phyloP scores from a whole-genome alignment of 1,140 invertebrate genomes.

The Hormaphis cornu region DNA sequence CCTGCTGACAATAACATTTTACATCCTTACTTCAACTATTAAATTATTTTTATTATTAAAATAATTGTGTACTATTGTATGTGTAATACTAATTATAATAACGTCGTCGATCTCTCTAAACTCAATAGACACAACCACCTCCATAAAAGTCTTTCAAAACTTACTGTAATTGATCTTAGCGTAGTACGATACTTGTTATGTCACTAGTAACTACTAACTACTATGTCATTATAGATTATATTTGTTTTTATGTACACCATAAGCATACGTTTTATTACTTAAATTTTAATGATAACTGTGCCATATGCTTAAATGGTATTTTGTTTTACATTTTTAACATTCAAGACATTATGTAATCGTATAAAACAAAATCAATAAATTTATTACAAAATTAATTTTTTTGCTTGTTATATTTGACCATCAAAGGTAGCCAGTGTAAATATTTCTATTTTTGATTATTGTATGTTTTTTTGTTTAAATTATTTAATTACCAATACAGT shows the following conservation, averaged over 20 bases:
- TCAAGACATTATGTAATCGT: neutral
- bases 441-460: no score
- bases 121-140: constrained; percentile 22
- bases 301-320: constrained; percentile 6
- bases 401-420: neutral
- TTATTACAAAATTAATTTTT: neutral
- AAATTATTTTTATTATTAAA: constrained; percentile 15
- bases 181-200: neutral
- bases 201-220: no score
- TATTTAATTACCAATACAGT: no score
- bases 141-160: constrained; percentile 21
- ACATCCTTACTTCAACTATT: constrained; percentile 8
- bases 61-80: neutral
- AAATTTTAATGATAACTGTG: constrained; percentile 13
- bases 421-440: neutral
- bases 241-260: neutral
- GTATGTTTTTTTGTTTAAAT: neutral
- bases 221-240: neutral
- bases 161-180: neutral
- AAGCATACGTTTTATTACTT: neutral
- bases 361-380: neutral
- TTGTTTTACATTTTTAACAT: neutral
- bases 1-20: neutral
- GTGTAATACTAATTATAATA: constrained; percentile 11
- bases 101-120: constrained; percentile 17